Base-by-base conservation (phyloP, 2,113 vertebrate species). In the Arenaria interpres region DNA sequence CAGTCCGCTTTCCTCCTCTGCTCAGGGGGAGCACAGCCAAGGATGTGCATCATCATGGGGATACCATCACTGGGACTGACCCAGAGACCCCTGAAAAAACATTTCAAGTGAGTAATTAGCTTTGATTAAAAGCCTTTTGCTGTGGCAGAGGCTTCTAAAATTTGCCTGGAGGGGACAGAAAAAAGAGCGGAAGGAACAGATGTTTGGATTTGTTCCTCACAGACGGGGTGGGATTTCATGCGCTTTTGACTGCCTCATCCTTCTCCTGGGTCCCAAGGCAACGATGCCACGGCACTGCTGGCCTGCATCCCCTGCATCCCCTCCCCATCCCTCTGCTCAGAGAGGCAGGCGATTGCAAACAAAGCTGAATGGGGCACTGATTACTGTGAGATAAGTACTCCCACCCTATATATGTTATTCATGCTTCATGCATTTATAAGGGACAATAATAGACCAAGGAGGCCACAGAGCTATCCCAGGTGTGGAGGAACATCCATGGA, bases 121-220 rank as follows among this genome's bases (percentile, higher is more conserved):
- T 92, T 69, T 78, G 94, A 92, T 90, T 60, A 85, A 95, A 74
- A 85, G 56, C 83, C 78, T 81, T 90, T 90, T 84, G 72, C 72
- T 74, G 57, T 74, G 53, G 82, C n/a, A 71, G 27, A 82, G 51
- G 18, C 45, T 76, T 48, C 79, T 81, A 56, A 57, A 46, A 60
- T 90, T 81, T 78, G 76, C 68, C 78, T 73, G 71, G 71, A 89
- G 64, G 80, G 74, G 50, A 79, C 53, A 73, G 77, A 57, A 48
- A 76, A 76, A 76, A 43, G 78, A 71, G 35, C 1, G 4, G 67
- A 67, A 80, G 56, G 74, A 96, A 85, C 83, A 90, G 79, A 85
- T 92, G 82, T 71, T 82, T 66, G 80, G 63, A 51, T 73, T 82
- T 76, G 73, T n/a, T 83, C 78, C 60, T 63, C 41, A 35, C 59